A percentile compares a stretch with the other conserved stretches of the same genome.
Evolutionary conservation across 2,888 invertebrate species (phyloP).

Genomic region (Ashinkailepas kermadecensis): DNA sequence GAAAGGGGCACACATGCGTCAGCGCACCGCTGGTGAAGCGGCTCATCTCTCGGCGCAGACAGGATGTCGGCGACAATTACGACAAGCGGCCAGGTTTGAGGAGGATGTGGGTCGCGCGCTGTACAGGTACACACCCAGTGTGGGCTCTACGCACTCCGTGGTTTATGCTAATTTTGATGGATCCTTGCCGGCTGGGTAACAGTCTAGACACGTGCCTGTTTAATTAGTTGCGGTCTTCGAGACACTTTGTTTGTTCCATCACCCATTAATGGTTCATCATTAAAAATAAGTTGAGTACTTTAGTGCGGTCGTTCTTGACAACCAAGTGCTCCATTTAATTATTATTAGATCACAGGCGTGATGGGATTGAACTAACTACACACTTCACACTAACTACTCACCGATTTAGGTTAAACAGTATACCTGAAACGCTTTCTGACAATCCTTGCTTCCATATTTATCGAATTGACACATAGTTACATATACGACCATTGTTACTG

Average conservation of each 20-base stretch:
- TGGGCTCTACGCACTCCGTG: neutral
- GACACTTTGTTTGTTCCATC: neutral
- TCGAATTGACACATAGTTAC: too few species aligned
- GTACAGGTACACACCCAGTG: neutral
- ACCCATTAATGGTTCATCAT: neutral
- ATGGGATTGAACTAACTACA: neutral
- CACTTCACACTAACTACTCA: too few species aligned
- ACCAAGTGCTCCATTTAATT: neutral
- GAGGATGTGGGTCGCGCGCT: neutral
- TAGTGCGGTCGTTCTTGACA: neutral
- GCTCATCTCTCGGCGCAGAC: neutral
- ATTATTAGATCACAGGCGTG: neutral
- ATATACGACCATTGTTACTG: too few species aligned
- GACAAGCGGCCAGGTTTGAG: neutral
- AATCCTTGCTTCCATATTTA: too few species aligned
- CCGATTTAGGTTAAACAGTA: too few species aligned
- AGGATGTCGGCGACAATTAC: neutral
- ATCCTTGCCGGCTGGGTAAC: neutral
- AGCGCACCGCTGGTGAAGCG: neutral
- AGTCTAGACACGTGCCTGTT: neutral
- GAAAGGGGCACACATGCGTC: neutral
- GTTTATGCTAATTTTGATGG: neutral
- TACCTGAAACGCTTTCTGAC: too few species aligned
- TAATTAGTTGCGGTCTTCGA: neutral
- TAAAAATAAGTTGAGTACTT: neutral